phyloP scores from a whole-genome alignment of 1,140 invertebrate genomes.

The Portunus trituberculatus region DNA sequence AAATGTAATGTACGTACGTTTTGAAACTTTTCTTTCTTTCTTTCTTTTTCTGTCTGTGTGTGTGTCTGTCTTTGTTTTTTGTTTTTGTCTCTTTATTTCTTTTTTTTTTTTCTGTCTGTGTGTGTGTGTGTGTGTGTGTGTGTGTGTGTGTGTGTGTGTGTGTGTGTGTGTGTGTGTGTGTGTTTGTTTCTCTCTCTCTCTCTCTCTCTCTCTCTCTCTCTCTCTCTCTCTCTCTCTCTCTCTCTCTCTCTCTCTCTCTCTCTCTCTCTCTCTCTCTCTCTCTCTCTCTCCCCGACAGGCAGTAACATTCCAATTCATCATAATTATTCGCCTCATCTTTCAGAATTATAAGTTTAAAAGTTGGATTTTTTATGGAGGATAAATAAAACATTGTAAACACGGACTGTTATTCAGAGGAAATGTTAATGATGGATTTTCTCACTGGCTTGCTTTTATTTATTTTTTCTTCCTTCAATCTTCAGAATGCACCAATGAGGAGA shows the following conservation, averaged over 20 bases:
- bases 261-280: slow-evolving; percentile 47
- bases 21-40: background rate
- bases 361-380: too few species aligned
- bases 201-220: slow-evolving; percentile 42
- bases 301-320: too few species aligned
- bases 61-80: background rate
- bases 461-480: too few species aligned
- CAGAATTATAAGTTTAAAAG: too few species aligned
- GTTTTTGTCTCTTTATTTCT: too few species aligned
- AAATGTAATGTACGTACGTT: background rate
- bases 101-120: background rate
- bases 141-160: background rate
- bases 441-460: too few species aligned
- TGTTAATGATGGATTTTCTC: too few species aligned
- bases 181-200: background rate
- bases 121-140: background rate
- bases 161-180: background rate
- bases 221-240: slow-evolving; percentile 44
- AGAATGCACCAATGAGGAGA: too few species aligned
- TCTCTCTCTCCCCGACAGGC: background rate
- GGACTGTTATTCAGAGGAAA: too few species aligned
- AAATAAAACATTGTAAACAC: too few species aligned
- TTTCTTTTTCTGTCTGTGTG: background rate
- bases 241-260: slow-evolving; percentile 38
- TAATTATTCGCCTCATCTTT: too few species aligned